Evolutionary conservation across 2,797 vertebrate genomes (phyloP), one percentile per base, ranked within the genome.

Genomic region (Gallinago solitaria): DNA sequence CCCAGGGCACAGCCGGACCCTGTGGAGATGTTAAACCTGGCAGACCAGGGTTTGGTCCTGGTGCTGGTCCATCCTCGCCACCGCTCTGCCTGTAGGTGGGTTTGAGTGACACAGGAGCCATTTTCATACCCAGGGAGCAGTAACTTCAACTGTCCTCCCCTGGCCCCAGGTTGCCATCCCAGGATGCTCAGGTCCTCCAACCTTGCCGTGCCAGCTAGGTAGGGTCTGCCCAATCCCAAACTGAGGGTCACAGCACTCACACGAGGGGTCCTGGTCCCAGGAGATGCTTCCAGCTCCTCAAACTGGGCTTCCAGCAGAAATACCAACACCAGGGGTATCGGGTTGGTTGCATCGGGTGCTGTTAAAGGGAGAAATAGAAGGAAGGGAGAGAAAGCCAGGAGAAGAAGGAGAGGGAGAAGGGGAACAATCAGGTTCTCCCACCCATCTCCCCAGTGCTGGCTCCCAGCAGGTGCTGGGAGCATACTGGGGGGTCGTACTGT

Each of bases 401-500:
- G 59, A 24, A 51, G 30, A 9, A 61, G 37, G 35, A 89, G n/a
- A 57, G 20, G 65, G 28, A 86, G 30, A 56, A 83, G 5, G 6
- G 54, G 15, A 84, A 37, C 9, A 87, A 32, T 12, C 50, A 32
- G 16, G 14, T 68, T 13, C 25, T 83, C 30, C 11, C 35, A 33
- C 7, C 10, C 12, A 9, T 9, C 11, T 59, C 23, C 33, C 54
- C 47, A 43, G 37, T 14, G 18, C 57, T 28, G 30, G 28, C 5
- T 74, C 48, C 48, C 33, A 11, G 15, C 33, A 45, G 32, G 51
- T 48, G 12, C 57, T 64, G 16, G 89, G 67, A 50, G 11, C 18
- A 1, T 16, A 3, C 5, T 0, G 12, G 48, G 14, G 53, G 5
- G 16, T 24, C 33, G n/a, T n/a, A n/a, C n/a, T n/a, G n/a, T n/a